These are phyloP conservation scores for Albula goreensis DNA, from an alignment of 2,113 vertebrate genomes.

Conservation along the genomic window DNA sequence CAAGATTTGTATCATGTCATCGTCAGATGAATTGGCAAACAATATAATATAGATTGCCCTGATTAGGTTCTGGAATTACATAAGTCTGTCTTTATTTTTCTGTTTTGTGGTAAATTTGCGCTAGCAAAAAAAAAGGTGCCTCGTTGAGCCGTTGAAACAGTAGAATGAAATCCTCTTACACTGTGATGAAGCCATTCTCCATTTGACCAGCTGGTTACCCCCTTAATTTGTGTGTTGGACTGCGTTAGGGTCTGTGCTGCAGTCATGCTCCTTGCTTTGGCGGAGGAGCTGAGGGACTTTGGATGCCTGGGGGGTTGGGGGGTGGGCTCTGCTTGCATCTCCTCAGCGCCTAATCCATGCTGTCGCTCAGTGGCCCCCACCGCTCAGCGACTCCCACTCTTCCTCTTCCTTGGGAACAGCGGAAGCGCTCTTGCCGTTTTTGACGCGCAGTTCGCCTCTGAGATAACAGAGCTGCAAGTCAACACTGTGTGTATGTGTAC, in stretches of 20 bases:
- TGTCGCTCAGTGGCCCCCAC: background rate
- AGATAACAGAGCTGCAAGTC: background rate
- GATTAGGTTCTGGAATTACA: slow-evolving; percentile 49
- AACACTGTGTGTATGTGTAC: background rate
- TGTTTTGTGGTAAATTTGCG: slow-evolving; percentile 7
- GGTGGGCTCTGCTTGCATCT: background rate
- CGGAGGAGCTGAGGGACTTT: background rate
- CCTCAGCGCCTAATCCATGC: background rate
- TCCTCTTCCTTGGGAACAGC: background rate
- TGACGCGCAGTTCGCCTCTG: background rate
- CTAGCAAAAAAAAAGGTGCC: background rate
- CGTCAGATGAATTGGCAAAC: slow-evolving; percentile 9
- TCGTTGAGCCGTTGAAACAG: background rate
- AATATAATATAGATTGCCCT: slow-evolving; percentile 34
- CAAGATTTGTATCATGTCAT: background rate
- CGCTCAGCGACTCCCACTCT: background rate
- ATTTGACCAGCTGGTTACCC: background rate
- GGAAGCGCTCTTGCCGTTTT: background rate
- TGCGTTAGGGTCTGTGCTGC: background rate
- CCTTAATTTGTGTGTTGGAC: background rate
- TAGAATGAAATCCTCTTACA: background rate
- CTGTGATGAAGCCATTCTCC: background rate
- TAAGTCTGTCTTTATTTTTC: slow-evolving; percentile 31
- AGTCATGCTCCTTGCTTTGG: background rate
- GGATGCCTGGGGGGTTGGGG: slow-evolving; percentile 1